Evolutionary conservation across 2,888 invertebrate species (phyloP).

Genomic region (Sisyra terminalis): DNA sequence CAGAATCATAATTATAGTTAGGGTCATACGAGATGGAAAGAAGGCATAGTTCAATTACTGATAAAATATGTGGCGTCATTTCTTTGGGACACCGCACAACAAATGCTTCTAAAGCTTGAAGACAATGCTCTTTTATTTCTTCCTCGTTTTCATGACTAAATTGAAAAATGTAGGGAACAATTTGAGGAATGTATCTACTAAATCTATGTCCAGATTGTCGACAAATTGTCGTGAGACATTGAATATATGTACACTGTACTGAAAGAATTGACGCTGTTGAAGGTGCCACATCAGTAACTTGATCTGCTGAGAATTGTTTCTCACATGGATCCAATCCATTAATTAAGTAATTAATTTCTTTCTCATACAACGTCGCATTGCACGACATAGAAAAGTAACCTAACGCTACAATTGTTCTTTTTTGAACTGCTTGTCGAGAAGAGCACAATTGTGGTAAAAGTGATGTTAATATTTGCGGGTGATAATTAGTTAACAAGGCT

Average conservation of each 20-base stretch:
- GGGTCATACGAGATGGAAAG: constrained; percentile 93
- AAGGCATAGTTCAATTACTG: constrained; percentile 71
- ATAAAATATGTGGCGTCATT: constrained; percentile 76
- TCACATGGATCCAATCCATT: constrained; percentile 56
- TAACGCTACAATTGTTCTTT: constrained; percentile 82
- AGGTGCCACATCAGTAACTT: constrained; percentile 23
- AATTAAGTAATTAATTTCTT: constrained; percentile 76
- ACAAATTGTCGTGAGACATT: constrained; percentile 87
- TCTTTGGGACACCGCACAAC: constrained; percentile 93
- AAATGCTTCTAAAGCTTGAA: constrained; percentile 94
- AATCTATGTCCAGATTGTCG: constrained; percentile 90
- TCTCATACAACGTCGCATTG: constrained; percentile 69
- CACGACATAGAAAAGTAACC: constrained; percentile 87
- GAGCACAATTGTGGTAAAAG: constrained; percentile 85
- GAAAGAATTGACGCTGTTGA: constrained; percentile 25
- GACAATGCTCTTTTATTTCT: constrained; percentile 87
- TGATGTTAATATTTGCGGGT: constrained; percentile 69
- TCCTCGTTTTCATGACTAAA: constrained; percentile 83
- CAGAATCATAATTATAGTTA: constrained; percentile 96
- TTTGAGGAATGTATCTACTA: constrained; percentile 85
- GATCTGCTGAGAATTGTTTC: constrained; percentile 28
- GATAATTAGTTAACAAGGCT: constrained; percentile 68
- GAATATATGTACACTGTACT: constrained; percentile 75
- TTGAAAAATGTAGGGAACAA: constrained; percentile 70
- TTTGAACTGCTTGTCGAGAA: constrained; percentile 84